These are phyloP conservation scores for Pelmatolapia mariae DNA, from an alignment of 2,113 vertebrate genomes.

Conservation along the genomic window DNA sequence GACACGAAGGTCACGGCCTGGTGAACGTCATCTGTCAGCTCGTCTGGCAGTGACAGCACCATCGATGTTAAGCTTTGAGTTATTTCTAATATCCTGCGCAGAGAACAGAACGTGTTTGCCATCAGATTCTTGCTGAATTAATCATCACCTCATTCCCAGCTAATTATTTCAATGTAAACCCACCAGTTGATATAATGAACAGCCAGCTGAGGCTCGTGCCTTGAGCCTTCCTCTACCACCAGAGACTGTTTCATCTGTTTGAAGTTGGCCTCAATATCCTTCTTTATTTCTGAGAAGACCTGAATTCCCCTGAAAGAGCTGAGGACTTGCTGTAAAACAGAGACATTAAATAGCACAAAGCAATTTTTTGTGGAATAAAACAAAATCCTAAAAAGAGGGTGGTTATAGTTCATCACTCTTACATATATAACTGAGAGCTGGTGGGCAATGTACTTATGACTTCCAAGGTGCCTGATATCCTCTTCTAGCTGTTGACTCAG, in stretches of 20 bases:
- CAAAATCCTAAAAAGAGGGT: background rate
- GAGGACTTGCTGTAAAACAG: conserved; percentile 69
- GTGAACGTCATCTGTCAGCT: conserved; percentile 67
- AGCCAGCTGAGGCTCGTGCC: conserved; percentile 73
- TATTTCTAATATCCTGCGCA: conserved; percentile 64
- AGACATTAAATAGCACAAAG: background rate
- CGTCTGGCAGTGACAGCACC: conserved; percentile 64
- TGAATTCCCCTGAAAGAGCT: conserved; percentile 71
- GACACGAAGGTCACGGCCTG: conserved; percentile 63
- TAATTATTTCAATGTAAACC: background rate
- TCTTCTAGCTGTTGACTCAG: conserved; percentile 79
- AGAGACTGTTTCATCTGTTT: conserved; percentile 76
- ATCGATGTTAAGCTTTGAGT: conserved; percentile 59
- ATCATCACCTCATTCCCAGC: background rate
- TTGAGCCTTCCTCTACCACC: conserved; percentile 61
- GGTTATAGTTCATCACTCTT: conserved; percentile 5
- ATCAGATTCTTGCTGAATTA: background rate
- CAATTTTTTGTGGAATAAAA: background rate
- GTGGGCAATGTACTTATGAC: conserved; percentile 80
- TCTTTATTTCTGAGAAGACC: conserved; percentile 67
- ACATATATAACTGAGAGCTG: conserved; percentile 80
- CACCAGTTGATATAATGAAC: conserved; percentile 72
- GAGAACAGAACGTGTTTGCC: background rate
- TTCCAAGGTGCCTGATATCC: conserved; percentile 76
- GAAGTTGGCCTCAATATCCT: conserved; percentile 78